Evolutionary conservation across 2,888 invertebrate species (phyloP).

Genomic region (Elegia similella): DNA sequence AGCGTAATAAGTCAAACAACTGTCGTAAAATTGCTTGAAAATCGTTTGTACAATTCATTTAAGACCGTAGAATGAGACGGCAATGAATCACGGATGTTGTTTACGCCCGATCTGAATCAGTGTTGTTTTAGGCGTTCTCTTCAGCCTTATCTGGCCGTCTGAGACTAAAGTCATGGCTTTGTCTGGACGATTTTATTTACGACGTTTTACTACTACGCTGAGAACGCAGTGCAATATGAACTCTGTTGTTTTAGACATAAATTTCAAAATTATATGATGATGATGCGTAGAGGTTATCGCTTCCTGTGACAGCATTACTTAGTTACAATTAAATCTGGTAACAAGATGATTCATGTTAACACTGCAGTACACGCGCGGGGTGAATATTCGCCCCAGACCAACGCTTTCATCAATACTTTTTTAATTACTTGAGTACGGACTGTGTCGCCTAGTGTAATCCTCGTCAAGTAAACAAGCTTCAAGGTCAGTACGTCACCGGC

Average conservation of each 20-base stretch:
- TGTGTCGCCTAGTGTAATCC: too few species aligned
- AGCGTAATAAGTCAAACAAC: background rate
- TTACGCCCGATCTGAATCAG: background rate
- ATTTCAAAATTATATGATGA: background rate
- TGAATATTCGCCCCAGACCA: too few species aligned
- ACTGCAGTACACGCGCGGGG: too few species aligned
- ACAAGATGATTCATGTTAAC: background rate
- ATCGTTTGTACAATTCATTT: background rate
- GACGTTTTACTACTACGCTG: background rate
- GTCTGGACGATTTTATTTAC: background rate
- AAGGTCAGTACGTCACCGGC: too few species aligned
- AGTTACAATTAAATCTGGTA: conserved; percentile 3
- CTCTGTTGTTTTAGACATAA: background rate
- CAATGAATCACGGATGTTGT: background rate
- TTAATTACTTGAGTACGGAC: too few species aligned
- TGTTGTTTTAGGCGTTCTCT: conserved; percentile 5
- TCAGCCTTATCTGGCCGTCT: background rate
- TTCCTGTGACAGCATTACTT: background rate
- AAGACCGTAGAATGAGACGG: background rate
- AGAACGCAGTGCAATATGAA: background rate
- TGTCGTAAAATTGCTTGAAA: background rate
- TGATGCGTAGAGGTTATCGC: background rate
- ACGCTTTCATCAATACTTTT: too few species aligned
- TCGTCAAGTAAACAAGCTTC: too few species aligned
- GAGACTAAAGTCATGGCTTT: conserved; percentile 1